A percentile compares a stretch with the other conserved stretches of the same genome.
These are phyloP conservation scores for Geodia barretti DNA, from an alignment of 37 sponge, comb jelly and placozoan species.

Conservation along the genomic window DNA sequence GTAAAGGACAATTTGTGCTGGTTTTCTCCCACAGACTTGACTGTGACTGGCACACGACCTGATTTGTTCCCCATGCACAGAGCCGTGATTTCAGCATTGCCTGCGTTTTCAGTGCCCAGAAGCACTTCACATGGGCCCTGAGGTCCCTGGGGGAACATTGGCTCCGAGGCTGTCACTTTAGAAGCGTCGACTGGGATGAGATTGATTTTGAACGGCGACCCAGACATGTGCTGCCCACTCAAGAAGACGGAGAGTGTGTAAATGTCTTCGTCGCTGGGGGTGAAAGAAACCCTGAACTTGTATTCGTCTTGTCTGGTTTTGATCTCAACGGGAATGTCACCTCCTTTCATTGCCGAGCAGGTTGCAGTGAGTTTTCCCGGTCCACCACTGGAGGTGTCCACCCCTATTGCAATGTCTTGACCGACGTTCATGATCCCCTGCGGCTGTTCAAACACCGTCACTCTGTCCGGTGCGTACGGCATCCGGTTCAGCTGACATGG, in stretches of 20 bases:
- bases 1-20: slow-evolving; percentile 37
- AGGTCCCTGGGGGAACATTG: not conserved
- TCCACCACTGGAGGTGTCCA: slow-evolving; percentile 50
- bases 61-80: slow-evolving; percentile 16
- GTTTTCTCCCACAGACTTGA: not conserved
- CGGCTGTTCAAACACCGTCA: slow-evolving; percentile 17
- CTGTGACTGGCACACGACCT: slow-evolving; percentile 23
- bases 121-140: slow-evolving; percentile 17
- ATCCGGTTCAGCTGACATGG: slow-evolving; percentile 40
- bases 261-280: slow-evolving; percentile 46
- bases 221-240: slow-evolving; percentile 21
- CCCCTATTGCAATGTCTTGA: slow-evolving; percentile 11
- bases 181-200: slow-evolving; percentile 28
- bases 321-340: slow-evolving; percentile 39
- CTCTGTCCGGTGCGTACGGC: slow-evolving; percentile 25
- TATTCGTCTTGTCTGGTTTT: not conserved
- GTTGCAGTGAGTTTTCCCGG: slow-evolving; percentile 41
- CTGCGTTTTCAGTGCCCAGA: slow-evolving; percentile 27
- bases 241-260: slow-evolving; percentile 49
- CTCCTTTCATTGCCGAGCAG: slow-evolving; percentile 39
- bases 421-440: slow-evolving; percentile 21
- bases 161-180: slow-evolving; percentile 38
- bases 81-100: slow-evolving; percentile 40
- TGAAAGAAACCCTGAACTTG: slow-evolving; percentile 31
- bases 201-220: slow-evolving; percentile 68